Conservation (phyloP, 2,797 vertebrate species). For the Glossophaga mutica region DNA sequence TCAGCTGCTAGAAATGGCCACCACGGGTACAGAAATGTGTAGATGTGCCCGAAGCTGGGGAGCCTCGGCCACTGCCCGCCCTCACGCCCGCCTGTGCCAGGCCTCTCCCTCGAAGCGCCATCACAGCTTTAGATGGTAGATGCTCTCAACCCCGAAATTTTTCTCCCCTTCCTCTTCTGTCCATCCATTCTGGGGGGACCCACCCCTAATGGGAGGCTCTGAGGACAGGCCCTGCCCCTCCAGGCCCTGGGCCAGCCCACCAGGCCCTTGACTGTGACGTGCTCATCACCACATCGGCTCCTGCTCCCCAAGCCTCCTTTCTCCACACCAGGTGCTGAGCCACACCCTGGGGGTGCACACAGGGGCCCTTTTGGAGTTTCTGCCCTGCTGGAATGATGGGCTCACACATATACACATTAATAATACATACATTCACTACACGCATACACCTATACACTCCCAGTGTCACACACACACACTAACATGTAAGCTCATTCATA, state of each 20-base stretch:
- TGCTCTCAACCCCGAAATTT: background rate
- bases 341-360: background rate
- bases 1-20: background rate
- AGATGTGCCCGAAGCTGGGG: background rate
- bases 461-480: background rate
- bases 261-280: background rate
- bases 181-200: too few species aligned
- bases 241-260: background rate
- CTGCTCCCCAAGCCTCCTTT: background rate
- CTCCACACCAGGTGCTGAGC: background rate
- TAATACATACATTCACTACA: background rate
- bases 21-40: rapidly evolving
- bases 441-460: background rate
- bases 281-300: background rate
- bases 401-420: background rate
- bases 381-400: background rate
- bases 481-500: background rate
- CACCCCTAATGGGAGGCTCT: background rate
- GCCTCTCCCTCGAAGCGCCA: background rate
- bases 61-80: background rate
- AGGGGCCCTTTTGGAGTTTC: background rate
- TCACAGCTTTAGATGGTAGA: background rate
- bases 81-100: background rate
- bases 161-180: too few species aligned
- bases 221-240: background rate